Evolutionary conservation across 2,797 vertebrate genomes (phyloP).

Genomic region (Gymnopithys bicolor): DNA sequence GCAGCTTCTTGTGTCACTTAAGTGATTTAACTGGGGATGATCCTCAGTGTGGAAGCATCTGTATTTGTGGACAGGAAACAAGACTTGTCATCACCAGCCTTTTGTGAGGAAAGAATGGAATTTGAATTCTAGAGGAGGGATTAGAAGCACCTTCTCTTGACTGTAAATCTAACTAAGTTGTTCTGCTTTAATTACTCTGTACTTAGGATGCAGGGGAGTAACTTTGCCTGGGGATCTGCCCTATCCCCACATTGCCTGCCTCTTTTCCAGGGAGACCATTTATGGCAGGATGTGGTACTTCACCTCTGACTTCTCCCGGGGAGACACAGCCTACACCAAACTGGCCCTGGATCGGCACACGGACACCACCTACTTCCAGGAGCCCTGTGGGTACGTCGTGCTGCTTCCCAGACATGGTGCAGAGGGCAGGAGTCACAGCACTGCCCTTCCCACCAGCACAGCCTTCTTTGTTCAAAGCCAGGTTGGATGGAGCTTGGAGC

Average conservation of each 20-base stretch:
- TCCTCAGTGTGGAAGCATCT: background rate
- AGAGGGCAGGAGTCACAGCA: background rate
- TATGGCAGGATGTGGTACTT: constrained; percentile 93
- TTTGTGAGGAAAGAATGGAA: background rate
- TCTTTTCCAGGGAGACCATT: constrained; percentile 86
- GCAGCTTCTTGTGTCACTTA: accelerated
- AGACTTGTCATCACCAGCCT: accelerated
- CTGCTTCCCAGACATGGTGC: no score
- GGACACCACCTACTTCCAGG: constrained; percentile 93
- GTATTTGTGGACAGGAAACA: background rate
- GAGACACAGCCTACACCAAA: constrained; percentile 91
- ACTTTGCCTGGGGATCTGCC: background rate
- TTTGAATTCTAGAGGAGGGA: background rate
- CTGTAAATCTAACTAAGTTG: background rate
- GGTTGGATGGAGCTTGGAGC: background rate
- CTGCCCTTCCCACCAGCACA: accelerated
- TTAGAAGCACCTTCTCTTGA: background rate
- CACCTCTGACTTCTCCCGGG: constrained; percentile 91
- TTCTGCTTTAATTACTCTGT: background rate
- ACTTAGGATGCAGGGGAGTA: accelerated
- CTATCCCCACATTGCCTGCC: background rate
- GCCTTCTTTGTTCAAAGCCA: background rate
- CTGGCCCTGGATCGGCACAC: constrained; percentile 91
- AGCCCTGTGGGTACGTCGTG: constrained; percentile 86
- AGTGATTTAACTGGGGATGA: background rate